Evolutionary conservation across 2,888 invertebrate genomes (phyloP), one percentile per base, ranked within the genome.

Genomic region (Bimastos eiseni): DNA sequence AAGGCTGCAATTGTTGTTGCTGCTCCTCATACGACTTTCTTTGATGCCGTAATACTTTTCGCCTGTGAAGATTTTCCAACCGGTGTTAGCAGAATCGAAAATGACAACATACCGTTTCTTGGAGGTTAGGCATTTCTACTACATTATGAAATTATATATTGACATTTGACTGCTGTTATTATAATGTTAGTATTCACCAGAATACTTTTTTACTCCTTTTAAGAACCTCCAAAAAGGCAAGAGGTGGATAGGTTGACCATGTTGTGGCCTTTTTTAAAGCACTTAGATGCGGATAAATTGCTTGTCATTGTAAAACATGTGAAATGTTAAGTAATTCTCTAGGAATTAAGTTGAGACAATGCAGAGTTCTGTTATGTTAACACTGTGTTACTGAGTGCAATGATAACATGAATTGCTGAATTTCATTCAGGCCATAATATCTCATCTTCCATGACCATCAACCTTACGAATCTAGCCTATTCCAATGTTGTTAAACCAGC

Each of bases 11-110:
- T 92, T 21, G 88, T 92, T 34, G 89, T 91, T 36, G 88, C 83
- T 34, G 98, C 98, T 13, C 98, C 98, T 5, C 98, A 98, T 95
- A 98, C 98, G 83, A 97, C 97, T 91, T 98, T 97, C 96, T 97
- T 97, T 95, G 98, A 98, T 95, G 97, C 97, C 91, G 96, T 98
- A 92, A 96, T 97, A 93, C 97, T 90, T 24, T 92, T 98, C 94
- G 97, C 97, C 91, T 96, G 96, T 94, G 96, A 97, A 93, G 97
- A 97, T 30, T 97, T 97, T 90, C 97, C 98, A 44, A 97, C 97
- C 93, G 97, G 98, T 94, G 98, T 98, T 93, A 98, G 98, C 92
- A 98, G 98, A 95, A 97, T 97, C 36, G 98, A 98, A 94, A 97
- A 97, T 70, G 97, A 97, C 90, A 96, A 96, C 91, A 96, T 98